Percentiles rank a stretch among this genome's conserved stretches.
Evolutionary conservation across 2,113 vertebrate genomes (phyloP).

Genomic region (Nothoprocta perdicaria): DNA sequence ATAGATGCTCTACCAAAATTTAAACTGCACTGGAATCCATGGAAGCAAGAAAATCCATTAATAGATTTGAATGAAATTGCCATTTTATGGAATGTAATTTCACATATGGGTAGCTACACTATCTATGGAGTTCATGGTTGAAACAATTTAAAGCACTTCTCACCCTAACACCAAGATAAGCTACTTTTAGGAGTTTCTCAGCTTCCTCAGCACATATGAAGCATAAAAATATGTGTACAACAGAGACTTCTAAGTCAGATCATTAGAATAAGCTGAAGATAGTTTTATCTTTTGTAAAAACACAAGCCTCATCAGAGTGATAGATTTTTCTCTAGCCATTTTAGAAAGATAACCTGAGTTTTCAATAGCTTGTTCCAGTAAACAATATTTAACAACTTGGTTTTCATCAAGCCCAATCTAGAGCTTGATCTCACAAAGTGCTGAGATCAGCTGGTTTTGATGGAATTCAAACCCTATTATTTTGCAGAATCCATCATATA

Average conservation of each 20-base stretch:
- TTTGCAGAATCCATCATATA: not conserved
- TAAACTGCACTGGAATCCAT: slow-evolving; percentile 46
- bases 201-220: slow-evolving; percentile 16
- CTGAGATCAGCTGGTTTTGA: not conserved
- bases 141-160: slow-evolving; percentile 65
- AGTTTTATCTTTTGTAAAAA: slow-evolving; percentile 27
- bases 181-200: slow-evolving; percentile 41
- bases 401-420: not conserved
- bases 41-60: slow-evolving; percentile 66
- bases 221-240: slow-evolving; percentile 5
- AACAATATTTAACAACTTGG: not conserved
- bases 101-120: slow-evolving; percentile 68
- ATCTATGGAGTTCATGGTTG: slow-evolving; percentile 48
- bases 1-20: slow-evolving; percentile 65
- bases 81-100: slow-evolving; percentile 74
- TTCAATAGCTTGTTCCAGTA: not conserved
- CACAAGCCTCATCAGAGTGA: not conserved
- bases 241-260: not conserved
- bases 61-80: slow-evolving; percentile 69
- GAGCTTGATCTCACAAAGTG: not conserved
- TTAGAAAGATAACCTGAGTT: not conserved
- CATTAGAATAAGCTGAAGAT: not conserved
- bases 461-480: not conserved
- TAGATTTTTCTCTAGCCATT: not conserved
- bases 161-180: slow-evolving; percentile 35